phyloP scores from a whole-genome alignment of 2,888 invertebrate genomes.

The Xylota sylvarum region DNA sequence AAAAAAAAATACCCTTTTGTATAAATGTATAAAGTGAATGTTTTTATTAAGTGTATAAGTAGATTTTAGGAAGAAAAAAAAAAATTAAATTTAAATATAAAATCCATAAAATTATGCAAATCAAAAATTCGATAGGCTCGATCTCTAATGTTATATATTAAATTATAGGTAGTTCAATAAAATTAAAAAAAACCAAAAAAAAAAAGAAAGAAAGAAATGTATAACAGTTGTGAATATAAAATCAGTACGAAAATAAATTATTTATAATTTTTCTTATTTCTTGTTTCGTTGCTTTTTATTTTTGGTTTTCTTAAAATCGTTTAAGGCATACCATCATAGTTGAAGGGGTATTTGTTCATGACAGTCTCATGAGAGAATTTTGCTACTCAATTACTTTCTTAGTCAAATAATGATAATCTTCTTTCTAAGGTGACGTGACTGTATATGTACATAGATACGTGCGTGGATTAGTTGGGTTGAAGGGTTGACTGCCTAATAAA shows the following conservation, averaged over 20 bases:
- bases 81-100: conserved; percentile 21
- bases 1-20: conserved; percentile 47
- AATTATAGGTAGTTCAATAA: conserved; percentile 56
- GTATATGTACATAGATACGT: no score
- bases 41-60: conserved; percentile 31
- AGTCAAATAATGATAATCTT: no score
- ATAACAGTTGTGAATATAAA: conserved; percentile 45
- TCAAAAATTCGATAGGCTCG: conserved; percentile 40
- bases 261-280: conserved; percentile 9
- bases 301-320: neutral
- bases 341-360: no score
- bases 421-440: no score
- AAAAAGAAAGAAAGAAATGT: conserved; percentile 13
- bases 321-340: no score
- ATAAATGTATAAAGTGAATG: conserved; percentile 71
- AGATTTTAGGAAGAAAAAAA: conserved; percentile 7
- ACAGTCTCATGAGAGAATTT: no score
- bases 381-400: no score
- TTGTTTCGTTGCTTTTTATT: neutral
- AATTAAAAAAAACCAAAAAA: conserved; percentile 30
- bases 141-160: conserved; percentile 62
- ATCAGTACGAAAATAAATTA: conserved; percentile 19
- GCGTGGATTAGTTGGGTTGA: no score
- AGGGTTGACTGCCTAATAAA: no score
- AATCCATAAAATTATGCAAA: conserved; percentile 2